Evolutionary conservation across 2,113 vertebrate genomes (phyloP), one percentile per base, ranked within the genome.

Genomic region (Ceyx margarethae): DNA sequence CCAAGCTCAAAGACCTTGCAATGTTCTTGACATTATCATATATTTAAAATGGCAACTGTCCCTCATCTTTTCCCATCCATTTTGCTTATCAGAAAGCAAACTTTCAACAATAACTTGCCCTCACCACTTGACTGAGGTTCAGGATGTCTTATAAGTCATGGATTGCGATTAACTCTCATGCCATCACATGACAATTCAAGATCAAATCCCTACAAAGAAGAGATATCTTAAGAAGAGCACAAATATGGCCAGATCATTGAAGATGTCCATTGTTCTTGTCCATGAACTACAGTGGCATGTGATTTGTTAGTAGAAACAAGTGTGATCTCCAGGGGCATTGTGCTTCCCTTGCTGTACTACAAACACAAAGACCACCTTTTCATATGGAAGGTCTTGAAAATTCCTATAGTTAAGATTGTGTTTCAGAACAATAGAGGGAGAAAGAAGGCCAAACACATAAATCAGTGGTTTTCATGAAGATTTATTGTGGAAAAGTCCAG

Each of bases 371-470:
- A 28, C 69, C 69, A 82, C 29, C 68, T 95, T 91, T 90, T 80
- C 83, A 91, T 45, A 43, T 5, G n/a, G 76, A 88, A 94, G 23
- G 21, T 64, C 81, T 87, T 95, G 74, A 81, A 56, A 84, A 64
- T 84, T 80, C 60, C 15, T 20, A 8, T 6, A 31, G 25, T 9
- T 81, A 78, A 84, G 40, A 85, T 97, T 94, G 82, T 81, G 8
- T 65, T 91, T 87, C 26, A 81, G 82, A 81, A 91, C 89, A 95
- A 74, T 10, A 96, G 95, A 91, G 94, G 91, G 89, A 90, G 94
- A 65, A 94, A 94, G 93, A 23, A 84, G 51, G 89, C 68, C 67
- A 72, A 90, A 91, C n/a, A 80, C 61, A 66, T 50, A 64, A 68
- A 89, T 68, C 29, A 46, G 25, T 42, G 29, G 15, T 46, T 92